Evolutionary conservation across 2,113 vertebrate species (phyloP).

Genomic region (Mobula hypostoma): DNA sequence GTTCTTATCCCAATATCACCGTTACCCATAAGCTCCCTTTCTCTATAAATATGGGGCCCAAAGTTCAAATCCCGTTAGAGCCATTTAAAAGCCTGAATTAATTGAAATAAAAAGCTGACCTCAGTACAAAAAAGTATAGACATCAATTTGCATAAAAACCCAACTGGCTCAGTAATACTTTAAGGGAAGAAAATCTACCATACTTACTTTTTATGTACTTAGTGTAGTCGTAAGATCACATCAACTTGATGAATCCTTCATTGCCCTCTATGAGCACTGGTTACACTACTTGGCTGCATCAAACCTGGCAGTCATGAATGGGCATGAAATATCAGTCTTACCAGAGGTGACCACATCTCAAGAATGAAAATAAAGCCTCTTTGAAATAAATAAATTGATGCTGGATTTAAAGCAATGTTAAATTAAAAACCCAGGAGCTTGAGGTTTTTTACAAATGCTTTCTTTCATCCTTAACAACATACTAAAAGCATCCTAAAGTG

Average conservation of each 20-base stretch:
- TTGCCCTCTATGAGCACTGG: background rate
- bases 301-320: background rate
- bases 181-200: background rate
- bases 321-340: background rate
- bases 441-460: background rate
- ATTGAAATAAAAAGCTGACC: background rate
- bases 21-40: background rate
- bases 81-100: background rate
- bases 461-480: background rate
- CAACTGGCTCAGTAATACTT: background rate
- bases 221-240: background rate
- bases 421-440: background rate
- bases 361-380: background rate
- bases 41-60: background rate
- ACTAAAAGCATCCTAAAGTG: background rate
- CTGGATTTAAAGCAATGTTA: background rate
- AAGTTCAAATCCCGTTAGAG: background rate
- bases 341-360: background rate
- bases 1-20: background rate
- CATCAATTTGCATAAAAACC: background rate
- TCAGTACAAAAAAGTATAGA: background rate
- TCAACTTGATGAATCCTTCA: background rate
- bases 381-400: background rate
- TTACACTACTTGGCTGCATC: background rate
- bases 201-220: background rate